phyloP scores from a whole-genome alignment of 2,113 vertebrate species.

The Oryzias curvinotus region DNA sequence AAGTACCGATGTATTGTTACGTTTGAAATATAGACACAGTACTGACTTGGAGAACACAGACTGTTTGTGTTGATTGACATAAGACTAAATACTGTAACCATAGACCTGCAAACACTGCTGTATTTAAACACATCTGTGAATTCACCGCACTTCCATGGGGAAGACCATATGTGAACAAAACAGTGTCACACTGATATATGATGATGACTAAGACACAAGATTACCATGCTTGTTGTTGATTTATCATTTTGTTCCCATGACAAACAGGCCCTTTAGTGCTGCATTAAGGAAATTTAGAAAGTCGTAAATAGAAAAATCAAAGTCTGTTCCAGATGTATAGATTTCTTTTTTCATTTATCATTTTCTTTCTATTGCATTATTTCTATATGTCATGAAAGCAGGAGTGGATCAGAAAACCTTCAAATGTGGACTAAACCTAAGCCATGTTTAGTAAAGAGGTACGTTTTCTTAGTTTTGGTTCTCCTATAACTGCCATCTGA shows the following conservation, averaged over 20 bases:
- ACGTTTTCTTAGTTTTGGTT: conserved; percentile 23
- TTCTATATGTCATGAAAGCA: too few species aligned
- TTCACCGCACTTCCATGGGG: background rate
- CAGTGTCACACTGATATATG: background rate
- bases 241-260: background rate
- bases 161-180: conserved; percentile 2
- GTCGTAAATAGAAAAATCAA: too few species aligned
- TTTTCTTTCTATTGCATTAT: too few species aligned
- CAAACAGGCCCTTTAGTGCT: too few species aligned
- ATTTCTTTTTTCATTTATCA: too few species aligned
- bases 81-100: conserved; percentile 40
- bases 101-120: conserved; percentile 12
- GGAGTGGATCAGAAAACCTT: too few species aligned
- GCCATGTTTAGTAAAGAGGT: conserved; percentile 33
- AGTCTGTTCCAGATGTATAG: too few species aligned
- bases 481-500: conserved; percentile 67
- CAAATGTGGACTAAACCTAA: conserved; percentile 1
- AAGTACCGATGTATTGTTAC: conserved; percentile 15
- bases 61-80: conserved; percentile 67
- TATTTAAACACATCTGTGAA: background rate
- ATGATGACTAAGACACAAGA: background rate
- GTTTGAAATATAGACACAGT: conserved; percentile 74
- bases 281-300: too few species aligned
- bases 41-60: conserved; percentile 64
- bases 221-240: conserved; percentile 7